Base-by-base conservation (phyloP, 2,888 invertebrate genomes). In the Philaethria dido region DNA sequence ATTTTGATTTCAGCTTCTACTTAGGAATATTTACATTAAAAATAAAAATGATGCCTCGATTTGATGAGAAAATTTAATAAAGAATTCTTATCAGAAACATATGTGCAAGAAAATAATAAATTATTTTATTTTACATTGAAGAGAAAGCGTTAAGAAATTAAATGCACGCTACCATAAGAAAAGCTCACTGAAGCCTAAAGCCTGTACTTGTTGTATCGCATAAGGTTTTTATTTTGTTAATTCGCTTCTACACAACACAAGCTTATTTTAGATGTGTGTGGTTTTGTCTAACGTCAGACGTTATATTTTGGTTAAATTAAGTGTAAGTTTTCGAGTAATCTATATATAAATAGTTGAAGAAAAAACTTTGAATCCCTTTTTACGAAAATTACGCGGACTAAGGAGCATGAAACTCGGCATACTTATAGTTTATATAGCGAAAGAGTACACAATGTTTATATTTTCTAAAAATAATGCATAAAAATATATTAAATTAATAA, bases 81-180 rank as follows among this genome's bases (percentile, higher is more conserved):
- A 33, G 11, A 52, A 33, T 0, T 33, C 16, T 52, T 2, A 25
- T 5, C n/a, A 33, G 13, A 50, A 11, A n/a, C 25, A 25, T n/a
- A n/a, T 50, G n/a, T 25, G 8, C 22, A 50, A 20, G 50, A 50
- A 48, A 48, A 25, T 13, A 20, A 20, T 22, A 47, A 6, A 25
- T n/a, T 14, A 22, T 14, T 48, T 48, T 50, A 50, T 50, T 50
- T 50, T 50, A 50, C 48, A 29, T 52, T 52, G 29, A 25, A n/a
- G 25, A 25, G 25, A 50, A 50, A 52, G 16, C 50, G 29, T 11
- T n/a, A 4, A 29, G 8, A 52, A 29, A 29, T 52, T 16, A 52
- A 52, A 11, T 29, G 52, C n/a, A 29, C 25, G 3, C 16, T 50
- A n/a, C n/a, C 29, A 50, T 16, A 50, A 50, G 29, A n/a, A 50